phyloP scores from a whole-genome alignment of 2,888 invertebrate species.

The Macroteleia sp. region DNA sequence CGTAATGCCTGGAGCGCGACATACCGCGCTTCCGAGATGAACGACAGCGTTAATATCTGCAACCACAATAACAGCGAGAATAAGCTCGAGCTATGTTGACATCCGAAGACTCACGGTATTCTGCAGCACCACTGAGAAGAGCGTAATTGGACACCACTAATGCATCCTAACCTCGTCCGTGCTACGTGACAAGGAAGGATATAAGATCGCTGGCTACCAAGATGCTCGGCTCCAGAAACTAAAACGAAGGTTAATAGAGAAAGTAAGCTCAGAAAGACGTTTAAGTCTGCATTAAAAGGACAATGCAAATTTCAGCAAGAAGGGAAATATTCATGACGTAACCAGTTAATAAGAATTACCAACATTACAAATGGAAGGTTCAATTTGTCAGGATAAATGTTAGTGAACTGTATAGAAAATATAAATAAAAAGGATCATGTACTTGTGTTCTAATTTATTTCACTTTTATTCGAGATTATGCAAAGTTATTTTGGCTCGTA shows the following conservation, averaged over 20 bases:
- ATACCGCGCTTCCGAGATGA: constrained; percentile 20
- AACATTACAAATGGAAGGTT: background rate
- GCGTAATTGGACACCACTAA: constrained; percentile 74
- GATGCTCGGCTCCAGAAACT: constrained; percentile 27
- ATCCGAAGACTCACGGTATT: constrained; percentile 28
- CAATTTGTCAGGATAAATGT: constrained; percentile 18
- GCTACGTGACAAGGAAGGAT: constrained; percentile 69
- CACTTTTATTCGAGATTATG: too few relatives aligned
- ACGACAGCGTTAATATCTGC: constrained; percentile 56
- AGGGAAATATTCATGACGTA: background rate
- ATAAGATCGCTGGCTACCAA: constrained; percentile 53
- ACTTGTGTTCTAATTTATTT: too few relatives aligned
- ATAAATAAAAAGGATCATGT: too few relatives aligned
- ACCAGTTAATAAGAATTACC: background rate
- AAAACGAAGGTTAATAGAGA: constrained; percentile 32
- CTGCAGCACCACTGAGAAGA: constrained; percentile 17
- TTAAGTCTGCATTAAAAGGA: background rate
- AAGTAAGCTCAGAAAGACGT: background rate
- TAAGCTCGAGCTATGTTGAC: constrained; percentile 45
- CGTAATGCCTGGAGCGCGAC: constrained; percentile 38
- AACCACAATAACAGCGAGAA: constrained; percentile 60
- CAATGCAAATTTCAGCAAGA: constrained; percentile 14
- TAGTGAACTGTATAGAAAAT: too few relatives aligned
- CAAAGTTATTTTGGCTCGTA: too few relatives aligned
- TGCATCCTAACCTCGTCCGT: constrained; percentile 71